These are phyloP conservation scores for Drosophila elegans DNA, from an alignment of 1,140 invertebrate species.

Conservation along the genomic window DNA sequence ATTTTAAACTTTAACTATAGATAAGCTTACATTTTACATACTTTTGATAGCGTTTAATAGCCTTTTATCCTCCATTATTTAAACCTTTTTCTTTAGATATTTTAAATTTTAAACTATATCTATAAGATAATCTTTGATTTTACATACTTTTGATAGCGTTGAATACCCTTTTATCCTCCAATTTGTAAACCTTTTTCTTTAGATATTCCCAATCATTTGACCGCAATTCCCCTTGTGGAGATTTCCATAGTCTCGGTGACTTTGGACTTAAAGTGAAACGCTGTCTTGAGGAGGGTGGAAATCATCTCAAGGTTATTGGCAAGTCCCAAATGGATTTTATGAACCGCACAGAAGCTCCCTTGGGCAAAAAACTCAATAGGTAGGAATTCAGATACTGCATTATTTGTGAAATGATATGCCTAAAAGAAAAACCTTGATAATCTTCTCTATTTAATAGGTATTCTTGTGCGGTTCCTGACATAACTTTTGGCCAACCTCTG, in stretches of 20 bases:
- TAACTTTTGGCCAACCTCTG: constrained; percentile 7
- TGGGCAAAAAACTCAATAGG: constrained; percentile 57
- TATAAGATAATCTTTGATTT: too few relatives aligned
- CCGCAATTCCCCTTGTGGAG: constrained; percentile 24
- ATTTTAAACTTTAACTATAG: too few relatives aligned
- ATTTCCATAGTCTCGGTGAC: background rate
- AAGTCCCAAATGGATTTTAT: constrained; percentile 69
- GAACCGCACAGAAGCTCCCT: constrained; percentile 49
- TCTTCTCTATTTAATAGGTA: constrained; percentile 24
- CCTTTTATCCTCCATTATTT: too few relatives aligned
- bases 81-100: too few relatives aligned
- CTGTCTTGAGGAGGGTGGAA: constrained; percentile 51
- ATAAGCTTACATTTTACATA: too few relatives aligned
- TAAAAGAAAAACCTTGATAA: too few relatives aligned
- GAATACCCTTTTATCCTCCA: too few relatives aligned
- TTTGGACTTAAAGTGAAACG: constrained; percentile 54
- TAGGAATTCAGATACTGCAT: background rate
- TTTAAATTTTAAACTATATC: too few relatives aligned
- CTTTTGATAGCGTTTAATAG: too few relatives aligned
- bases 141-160: too few relatives aligned
- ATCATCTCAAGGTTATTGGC: constrained; percentile 54
- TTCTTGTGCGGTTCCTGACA: constrained; percentile 41
- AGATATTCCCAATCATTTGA: constrained; percentile 64
- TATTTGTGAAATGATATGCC: too few relatives aligned
- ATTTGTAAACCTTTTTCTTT: background rate